phyloP scores from a whole-genome alignment of 2,797 vertebrate species.

The Mus spretus region DNA sequence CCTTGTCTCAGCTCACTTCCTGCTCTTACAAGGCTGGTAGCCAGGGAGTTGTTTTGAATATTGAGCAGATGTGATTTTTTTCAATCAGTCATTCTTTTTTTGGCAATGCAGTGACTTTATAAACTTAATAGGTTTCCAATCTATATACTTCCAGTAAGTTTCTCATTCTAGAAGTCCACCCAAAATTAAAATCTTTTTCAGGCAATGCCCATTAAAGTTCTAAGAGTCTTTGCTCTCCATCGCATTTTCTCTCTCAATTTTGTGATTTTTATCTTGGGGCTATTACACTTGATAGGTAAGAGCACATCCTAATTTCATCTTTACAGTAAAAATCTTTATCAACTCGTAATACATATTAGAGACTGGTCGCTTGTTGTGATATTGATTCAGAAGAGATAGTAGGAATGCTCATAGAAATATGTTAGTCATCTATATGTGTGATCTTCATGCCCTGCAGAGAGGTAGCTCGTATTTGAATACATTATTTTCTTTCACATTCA shows the following conservation, averaged over 20 bases:
- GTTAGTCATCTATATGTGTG: neutral
- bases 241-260: constrained; percentile 24
- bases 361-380: neutral
- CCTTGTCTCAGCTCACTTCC: constrained; percentile 56
- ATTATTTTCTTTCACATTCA: neutral
- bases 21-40: constrained; percentile 19
- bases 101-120: constrained; percentile 4
- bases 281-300: constrained; percentile 41
- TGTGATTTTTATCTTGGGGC: neutral
- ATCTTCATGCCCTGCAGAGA: neutral
- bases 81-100: constrained; percentile 49
- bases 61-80: constrained; percentile 35
- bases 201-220: neutral
- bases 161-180: neutral
- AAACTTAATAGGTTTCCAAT: constrained; percentile 63
- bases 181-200: constrained; percentile 28
- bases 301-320: neutral
- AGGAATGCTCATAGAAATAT: neutral
- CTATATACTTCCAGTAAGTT: constrained; percentile 61
- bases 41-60: constrained; percentile 60
- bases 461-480: neutral
- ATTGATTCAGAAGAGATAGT: neutral
- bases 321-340: constrained; percentile 19
- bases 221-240: constrained; percentile 26
- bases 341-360: constrained; percentile 17